A percentile compares a stretch with the other conserved stretches of the same genome.
Conservation (phyloP, 2,797 vertebrate species). For the Avahi laniger region DNA sequence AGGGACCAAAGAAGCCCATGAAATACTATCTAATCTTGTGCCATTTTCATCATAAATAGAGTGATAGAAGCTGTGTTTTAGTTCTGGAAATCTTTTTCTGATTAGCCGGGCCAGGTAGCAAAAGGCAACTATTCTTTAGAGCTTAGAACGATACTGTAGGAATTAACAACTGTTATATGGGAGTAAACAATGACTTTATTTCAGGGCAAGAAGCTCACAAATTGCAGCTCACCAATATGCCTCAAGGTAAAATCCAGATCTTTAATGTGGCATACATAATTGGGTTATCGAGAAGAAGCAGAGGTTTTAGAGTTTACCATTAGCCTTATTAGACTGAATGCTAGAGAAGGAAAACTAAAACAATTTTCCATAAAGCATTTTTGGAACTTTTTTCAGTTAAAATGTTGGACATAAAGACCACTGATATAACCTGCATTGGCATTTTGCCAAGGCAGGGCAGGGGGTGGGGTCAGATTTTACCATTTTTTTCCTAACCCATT, state of each 20-base stretch:
- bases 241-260: background rate
- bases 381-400: background rate
- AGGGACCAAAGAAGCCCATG: background rate
- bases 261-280: background rate
- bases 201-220: background rate
- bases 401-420: background rate
- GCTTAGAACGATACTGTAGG: background rate
- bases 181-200: background rate
- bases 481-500: background rate
- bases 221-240: background rate
- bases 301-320: background rate
- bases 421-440: background rate
- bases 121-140: slow-evolving; percentile 26
- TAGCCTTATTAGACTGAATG: background rate
- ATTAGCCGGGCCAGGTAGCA: background rate
- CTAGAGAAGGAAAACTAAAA: background rate
- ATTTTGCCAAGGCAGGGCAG: background rate
- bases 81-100: background rate
- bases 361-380: background rate
- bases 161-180: background rate
- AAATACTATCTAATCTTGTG: background rate
- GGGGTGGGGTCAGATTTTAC: background rate
- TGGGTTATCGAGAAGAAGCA: background rate
- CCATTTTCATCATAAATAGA: slow-evolving; percentile 32
- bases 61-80: background rate